These are phyloP conservation scores for Saturnia japonica DNA, from an alignment of 2,888 invertebrate species.

Conservation along the genomic window DNA sequence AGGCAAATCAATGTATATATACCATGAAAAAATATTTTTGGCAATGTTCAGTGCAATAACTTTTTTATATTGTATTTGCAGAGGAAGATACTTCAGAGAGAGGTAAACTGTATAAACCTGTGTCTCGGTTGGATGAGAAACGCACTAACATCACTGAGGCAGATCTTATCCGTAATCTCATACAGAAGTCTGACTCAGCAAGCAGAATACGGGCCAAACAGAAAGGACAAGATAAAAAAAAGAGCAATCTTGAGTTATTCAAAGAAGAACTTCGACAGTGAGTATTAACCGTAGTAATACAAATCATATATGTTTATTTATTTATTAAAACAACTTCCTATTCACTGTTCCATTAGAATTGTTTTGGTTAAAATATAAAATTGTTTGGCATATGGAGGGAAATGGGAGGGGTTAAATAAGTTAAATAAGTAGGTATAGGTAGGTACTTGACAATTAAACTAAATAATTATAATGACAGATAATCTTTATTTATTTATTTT, in stretches of 20 bases:
- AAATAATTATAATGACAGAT: too few relatives aligned
- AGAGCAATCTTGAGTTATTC: slow-evolving; percentile 98
- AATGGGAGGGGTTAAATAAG: too few relatives aligned
- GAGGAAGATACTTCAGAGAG: slow-evolving; percentile 94
- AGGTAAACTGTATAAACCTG: slow-evolving; percentile 96
- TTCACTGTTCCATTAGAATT: background rate
- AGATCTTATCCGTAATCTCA: slow-evolving; percentile 75
- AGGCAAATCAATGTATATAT: background rate
- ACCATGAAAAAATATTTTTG: background rate
- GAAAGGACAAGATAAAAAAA: slow-evolving; percentile 88
- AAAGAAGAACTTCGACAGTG: slow-evolving; percentile 98
- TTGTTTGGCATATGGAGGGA: too few relatives aligned
- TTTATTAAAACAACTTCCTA: background rate
- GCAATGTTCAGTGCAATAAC: background rate
- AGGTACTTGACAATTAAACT: too few relatives aligned
- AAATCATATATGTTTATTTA: background rate
- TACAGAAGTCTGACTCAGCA: slow-evolving; percentile 73
- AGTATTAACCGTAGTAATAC: slow-evolving; percentile 45
- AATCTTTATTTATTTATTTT: too few relatives aligned
- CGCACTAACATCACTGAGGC: slow-evolving; percentile 48
- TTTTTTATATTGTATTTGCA: slow-evolving; percentile 51
- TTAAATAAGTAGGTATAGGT: too few relatives aligned
- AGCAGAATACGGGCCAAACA: slow-evolving; percentile 54
- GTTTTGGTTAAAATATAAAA: too few relatives aligned
- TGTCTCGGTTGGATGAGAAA: slow-evolving; percentile 86